Evolutionary conservation across 2,888 invertebrate species (phyloP), one percentile per base, ranked within the genome.

Genomic region (Punctoribates punctum): DNA sequence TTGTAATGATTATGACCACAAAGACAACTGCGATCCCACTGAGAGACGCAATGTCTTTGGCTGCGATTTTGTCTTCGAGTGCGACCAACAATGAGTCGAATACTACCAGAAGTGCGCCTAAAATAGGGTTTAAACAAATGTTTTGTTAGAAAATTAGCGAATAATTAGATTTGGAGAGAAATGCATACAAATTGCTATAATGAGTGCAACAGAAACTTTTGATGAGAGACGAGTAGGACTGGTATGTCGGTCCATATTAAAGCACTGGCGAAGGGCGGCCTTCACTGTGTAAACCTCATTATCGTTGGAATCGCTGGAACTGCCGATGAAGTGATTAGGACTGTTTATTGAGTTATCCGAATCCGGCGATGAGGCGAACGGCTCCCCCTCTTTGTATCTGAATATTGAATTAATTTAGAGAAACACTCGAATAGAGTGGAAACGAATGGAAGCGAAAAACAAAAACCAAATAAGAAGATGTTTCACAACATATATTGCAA

Each of bases 1-100:
- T 77, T 3, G 62, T 25, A 34, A 79, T 54, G 27, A 73, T 46
- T 9, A 78, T 27, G 15, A 80, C 13, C 13, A 76, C 6, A 13
- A 77, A 67, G 8, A 79, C 11, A 2, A 62, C 4, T 1, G 15
- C 27, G 5, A 57, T 29, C 11, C 38, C 38, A n/a, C 23, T 23
- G 8, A 78, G 38, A 13, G 78, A 70, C 20, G 75, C 67, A 4
- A 70, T 29, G 15, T 79, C 77, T n/a, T 73, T 27, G 1, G 15
- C 51, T 29, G 75, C 75, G 11, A 84, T 72, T 6, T 81, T 78
- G 11, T 80, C 75, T 67, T 81, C 82, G 3, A 80, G 79, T 54
- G 81, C 81, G 6, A 81, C 81, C 17, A 83, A 76, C 38, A 82
- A 77, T 15, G 81, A 73, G 74, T 81, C 80, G 65, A 82, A 79